phyloP scores from a whole-genome alignment of 2,113 vertebrate species.

The Lucifuga dentata region DNA sequence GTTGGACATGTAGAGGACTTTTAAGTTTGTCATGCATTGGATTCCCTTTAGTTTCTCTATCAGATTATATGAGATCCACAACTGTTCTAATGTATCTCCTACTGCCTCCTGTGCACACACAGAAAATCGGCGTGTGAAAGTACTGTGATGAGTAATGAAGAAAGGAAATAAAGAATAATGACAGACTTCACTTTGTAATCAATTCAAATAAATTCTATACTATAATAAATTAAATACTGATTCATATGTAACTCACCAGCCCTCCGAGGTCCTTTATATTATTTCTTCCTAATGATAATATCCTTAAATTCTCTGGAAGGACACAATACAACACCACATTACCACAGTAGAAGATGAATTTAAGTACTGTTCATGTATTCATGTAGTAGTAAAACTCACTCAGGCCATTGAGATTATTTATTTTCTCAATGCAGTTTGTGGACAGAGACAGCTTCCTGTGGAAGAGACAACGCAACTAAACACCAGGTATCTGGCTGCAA shows the following conservation, averaged over 20 bases:
- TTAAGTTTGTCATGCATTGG: constrained; percentile 92
- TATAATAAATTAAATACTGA: background rate
- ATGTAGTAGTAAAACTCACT: constrained; percentile 88
- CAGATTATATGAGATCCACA: constrained; percentile 98
- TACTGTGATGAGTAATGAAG: too few species aligned
- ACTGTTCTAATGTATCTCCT: constrained; percentile 91
- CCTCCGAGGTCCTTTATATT: constrained; percentile 95
- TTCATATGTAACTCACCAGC: constrained; percentile 84
- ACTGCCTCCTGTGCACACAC: constrained; percentile 88
- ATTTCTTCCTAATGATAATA: constrained; percentile 96
- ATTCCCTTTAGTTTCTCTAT: constrained; percentile 97
- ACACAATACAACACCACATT: constrained; percentile 11
- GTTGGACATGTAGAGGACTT: constrained; percentile 97
- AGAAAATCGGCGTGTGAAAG: too few species aligned
- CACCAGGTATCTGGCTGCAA: too few species aligned
- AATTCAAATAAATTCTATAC: too few species aligned
- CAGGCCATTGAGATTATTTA: constrained; percentile 92
- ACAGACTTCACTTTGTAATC: too few species aligned
- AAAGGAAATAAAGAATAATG: too few species aligned
- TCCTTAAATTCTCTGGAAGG: constrained; percentile 91
- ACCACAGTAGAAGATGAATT: background rate
- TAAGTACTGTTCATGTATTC: background rate
- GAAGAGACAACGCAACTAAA: constrained; percentile 15
- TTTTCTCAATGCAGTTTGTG: constrained; percentile 99
- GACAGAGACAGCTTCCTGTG: constrained; percentile 94